Conservation (phyloP, 2,113 vertebrate species). For the Aptenodytes patagonicus region DNA sequence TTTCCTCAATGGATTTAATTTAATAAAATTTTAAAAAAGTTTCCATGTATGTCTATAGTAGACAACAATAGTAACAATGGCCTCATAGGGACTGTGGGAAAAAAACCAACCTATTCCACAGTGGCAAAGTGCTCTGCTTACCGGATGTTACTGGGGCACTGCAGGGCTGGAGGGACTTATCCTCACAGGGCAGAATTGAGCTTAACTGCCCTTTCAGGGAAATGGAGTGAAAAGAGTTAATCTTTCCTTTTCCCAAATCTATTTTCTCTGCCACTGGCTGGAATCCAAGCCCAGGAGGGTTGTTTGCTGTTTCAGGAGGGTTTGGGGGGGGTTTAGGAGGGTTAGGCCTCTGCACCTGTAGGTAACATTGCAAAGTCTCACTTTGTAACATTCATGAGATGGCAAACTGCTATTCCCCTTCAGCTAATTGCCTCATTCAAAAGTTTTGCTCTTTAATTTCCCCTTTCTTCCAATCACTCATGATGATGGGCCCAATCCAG, state of each 20-base stretch:
- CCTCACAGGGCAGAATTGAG: background rate
- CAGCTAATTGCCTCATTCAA: background rate
- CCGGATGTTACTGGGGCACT: background rate
- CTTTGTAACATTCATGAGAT: background rate
- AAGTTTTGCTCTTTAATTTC: background rate
- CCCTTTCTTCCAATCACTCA: background rate
- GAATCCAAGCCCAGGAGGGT: background rate
- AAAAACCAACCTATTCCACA: background rate
- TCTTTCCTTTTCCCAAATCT: background rate
- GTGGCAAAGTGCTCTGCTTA: background rate
- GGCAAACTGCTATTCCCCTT: background rate
- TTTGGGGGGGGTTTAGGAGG: background rate
- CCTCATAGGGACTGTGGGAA: background rate
- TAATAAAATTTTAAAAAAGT: background rate
- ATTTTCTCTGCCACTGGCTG: background rate
- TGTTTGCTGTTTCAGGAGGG: background rate
- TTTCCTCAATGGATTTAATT: constrained; percentile 36
- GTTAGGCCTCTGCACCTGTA: constrained; percentile 2
- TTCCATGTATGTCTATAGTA: background rate
- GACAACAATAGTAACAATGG: background rate
- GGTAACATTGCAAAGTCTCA: background rate
- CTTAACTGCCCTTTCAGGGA: background rate
- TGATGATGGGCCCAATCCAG: background rate
- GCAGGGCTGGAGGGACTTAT: background rate
- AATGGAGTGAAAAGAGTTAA: background rate